These are phyloP conservation scores for Erynnis tages DNA, from an alignment of 2,888 invertebrate species.

Conservation along the genomic window DNA sequence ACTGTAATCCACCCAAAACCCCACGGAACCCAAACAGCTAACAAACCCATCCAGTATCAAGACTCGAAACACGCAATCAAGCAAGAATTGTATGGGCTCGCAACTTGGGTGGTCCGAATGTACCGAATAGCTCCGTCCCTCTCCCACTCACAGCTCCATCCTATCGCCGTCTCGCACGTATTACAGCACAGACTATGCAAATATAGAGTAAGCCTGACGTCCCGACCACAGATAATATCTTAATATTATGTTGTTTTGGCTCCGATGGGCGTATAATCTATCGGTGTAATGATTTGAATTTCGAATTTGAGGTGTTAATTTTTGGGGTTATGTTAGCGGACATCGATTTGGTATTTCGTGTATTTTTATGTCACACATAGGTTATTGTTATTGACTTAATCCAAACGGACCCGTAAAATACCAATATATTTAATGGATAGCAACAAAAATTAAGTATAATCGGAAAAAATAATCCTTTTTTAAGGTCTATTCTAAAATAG, in stretches of 20 bases:
- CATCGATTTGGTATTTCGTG: too few species aligned
- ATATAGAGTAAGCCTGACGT: constrained; percentile 5
- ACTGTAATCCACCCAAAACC: background rate
- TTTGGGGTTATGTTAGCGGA: background rate
- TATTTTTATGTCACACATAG: too few species aligned
- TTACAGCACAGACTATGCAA: constrained; percentile 25
- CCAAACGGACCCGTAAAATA: too few species aligned
- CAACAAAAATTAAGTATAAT: too few species aligned
- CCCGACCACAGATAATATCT: constrained; percentile 19
- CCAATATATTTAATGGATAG: too few species aligned
- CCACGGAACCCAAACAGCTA: constrained; percentile 14
- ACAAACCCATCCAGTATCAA: constrained; percentile 23
- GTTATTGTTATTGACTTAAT: too few species aligned
- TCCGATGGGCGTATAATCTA: constrained; percentile 10
- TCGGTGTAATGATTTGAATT: background rate
- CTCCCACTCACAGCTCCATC: background rate
- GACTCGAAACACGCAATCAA: constrained; percentile 18
- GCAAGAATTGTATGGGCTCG: constrained; percentile 17
- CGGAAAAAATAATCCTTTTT: too few species aligned
- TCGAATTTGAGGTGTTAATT: constrained; percentile 4
- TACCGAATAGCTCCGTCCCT: background rate
- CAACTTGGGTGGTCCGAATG: constrained; percentile 22
- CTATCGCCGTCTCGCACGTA: background rate
- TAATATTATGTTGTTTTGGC: constrained; percentile 20
- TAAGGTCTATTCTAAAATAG: too few species aligned